Conservation (phyloP, 2,113 vertebrate species). For the Scortum barcoo region DNA sequence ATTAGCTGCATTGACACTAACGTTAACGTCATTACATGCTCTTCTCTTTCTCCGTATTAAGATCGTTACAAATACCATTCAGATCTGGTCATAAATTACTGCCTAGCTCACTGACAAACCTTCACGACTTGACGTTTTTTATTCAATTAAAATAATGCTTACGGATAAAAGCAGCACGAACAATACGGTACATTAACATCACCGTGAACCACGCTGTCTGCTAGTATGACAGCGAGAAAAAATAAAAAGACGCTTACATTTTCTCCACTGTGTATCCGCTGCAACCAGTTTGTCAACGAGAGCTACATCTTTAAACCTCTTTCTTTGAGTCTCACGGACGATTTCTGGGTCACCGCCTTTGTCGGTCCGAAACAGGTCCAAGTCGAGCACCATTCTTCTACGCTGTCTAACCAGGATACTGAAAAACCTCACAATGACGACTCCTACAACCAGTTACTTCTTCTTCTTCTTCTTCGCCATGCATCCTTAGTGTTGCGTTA, state of each 20-base stretch:
- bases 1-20: slow-evolving; percentile 27
- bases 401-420: slow-evolving; percentile 51
- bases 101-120: background rate
- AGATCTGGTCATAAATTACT: background rate
- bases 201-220: slow-evolving; percentile 50
- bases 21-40: slow-evolving; percentile 37
- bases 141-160: background rate
- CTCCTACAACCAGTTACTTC: slow-evolving; percentile 3
- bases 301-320: slow-evolving; percentile 93
- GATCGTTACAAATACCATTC: background rate
- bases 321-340: slow-evolving; percentile 90
- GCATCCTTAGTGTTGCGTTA: too few relatives aligned
- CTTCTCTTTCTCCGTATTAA: background rate
- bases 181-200: slow-evolving; percentile 16
- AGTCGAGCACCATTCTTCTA: slow-evolving; percentile 92
- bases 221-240: background rate
- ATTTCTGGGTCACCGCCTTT: slow-evolving; percentile 93
- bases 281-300: slow-evolving; percentile 92
- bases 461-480: too few relatives aligned
- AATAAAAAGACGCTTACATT: slow-evolving; percentile 85
- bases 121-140: accelerated
- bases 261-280: slow-evolving; percentile 92
- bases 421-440: background rate
- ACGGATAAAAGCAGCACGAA: background rate
- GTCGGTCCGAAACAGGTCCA: slow-evolving; percentile 93